A percentile compares a stretch with the other conserved stretches of the same genome.
Conservation (phyloP, 2,888 invertebrate genomes). For the Idaea aversata region DNA sequence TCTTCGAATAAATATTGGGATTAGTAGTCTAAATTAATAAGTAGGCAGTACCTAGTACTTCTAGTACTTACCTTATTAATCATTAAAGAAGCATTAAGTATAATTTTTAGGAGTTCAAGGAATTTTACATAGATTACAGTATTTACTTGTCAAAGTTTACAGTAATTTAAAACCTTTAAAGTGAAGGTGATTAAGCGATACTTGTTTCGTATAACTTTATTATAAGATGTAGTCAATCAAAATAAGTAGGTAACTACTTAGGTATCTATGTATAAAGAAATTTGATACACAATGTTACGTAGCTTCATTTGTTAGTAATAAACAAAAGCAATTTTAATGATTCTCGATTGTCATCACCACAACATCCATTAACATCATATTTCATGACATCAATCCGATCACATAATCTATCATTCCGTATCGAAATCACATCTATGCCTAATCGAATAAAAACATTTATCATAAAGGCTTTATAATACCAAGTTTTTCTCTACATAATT, state of each 20-base stretch:
- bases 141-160: too few relatives aligned
- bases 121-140: background rate
- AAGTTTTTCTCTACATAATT: constrained; percentile 63
- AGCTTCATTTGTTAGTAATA: constrained; percentile 18
- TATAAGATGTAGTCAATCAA: background rate
- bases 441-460: constrained; percentile 71
- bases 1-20: background rate
- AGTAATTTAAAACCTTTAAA: too few relatives aligned
- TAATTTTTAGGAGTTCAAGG: background rate
- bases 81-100: background rate
- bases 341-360: background rate
- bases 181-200: too few relatives aligned
- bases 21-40: background rate
- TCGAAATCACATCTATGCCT: constrained; percentile 61
- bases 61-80: background rate
- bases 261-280: background rate
- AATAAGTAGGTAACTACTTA: background rate
- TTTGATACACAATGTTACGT: background rate
- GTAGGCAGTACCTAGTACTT: background rate
- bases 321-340: background rate
- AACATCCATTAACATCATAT: constrained; percentile 9
- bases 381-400: constrained; percentile 34
- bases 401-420: constrained; percentile 62
- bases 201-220: too few relatives aligned
- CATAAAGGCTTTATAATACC: constrained; percentile 45